These are phyloP conservation scores for Apotomis betuletana DNA, from an alignment of 2,888 invertebrate genomes.

Conservation along the genomic window DNA sequence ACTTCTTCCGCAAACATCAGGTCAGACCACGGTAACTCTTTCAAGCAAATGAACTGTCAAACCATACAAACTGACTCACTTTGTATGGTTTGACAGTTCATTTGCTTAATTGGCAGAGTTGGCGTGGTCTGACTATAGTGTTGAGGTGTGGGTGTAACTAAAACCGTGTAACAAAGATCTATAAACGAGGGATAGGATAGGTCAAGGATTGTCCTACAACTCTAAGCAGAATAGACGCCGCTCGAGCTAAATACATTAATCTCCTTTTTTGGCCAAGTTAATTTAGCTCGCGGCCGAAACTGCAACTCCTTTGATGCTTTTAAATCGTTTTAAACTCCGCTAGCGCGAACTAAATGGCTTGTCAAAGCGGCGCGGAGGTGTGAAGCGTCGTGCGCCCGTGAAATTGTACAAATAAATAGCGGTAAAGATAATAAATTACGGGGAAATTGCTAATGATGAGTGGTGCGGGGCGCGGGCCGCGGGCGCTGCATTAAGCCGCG, in stretches of 20 bases:
- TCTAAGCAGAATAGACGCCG: background rate
- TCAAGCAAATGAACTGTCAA: too few relatives aligned
- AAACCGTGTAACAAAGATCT: background rate
- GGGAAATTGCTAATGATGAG: slow-evolving; percentile 84
- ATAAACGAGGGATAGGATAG: background rate
- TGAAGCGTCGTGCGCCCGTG: slow-evolving; percentile 65
- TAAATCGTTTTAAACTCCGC: slow-evolving; percentile 33
- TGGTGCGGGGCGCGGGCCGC: slow-evolving; percentile 70
- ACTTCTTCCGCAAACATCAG: background rate
- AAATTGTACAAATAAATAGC: slow-evolving; percentile 82
- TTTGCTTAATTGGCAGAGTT: too few relatives aligned
- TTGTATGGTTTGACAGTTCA: too few relatives aligned
- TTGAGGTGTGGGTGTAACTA: background rate
- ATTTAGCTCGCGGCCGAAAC: slow-evolving; percentile 22
- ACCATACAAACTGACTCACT: too few relatives aligned
- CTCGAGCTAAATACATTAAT: slow-evolving; percentile 3
- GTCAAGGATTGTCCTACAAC: background rate
- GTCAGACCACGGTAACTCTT: too few relatives aligned
- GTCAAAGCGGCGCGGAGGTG: slow-evolving; percentile 51
- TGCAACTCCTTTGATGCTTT: slow-evolving; percentile 35
- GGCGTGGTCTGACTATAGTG: too few relatives aligned
- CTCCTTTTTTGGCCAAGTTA: slow-evolving; percentile 16
- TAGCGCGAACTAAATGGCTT: slow-evolving; percentile 43
- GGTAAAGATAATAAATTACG: slow-evolving; percentile 83
- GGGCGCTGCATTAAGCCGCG: slow-evolving; percentile 84